Conservation (phyloP, 2,888 invertebrate genomes). For the Perdita meconis region DNA sequence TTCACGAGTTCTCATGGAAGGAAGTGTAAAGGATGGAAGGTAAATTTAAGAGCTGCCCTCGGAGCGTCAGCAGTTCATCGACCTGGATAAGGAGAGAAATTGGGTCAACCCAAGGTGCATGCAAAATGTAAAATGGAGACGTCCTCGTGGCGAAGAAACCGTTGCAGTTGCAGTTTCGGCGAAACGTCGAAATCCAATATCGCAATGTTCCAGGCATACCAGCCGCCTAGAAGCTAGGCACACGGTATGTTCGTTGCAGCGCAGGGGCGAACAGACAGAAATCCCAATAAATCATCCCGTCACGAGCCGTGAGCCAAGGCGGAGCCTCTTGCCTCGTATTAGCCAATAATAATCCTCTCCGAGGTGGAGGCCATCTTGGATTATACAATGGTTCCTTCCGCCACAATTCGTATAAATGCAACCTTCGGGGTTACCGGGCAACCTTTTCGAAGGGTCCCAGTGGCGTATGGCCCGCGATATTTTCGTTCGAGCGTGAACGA, state of each 20-base stretch:
- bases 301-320: constrained; percentile 86
- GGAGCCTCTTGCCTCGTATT: constrained; percentile 86
- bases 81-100: constrained; percentile 21
- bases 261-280: constrained; percentile 85
- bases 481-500: constrained; percentile 34
- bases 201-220: constrained; percentile 63
- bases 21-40: no score
- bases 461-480: constrained; percentile 66
- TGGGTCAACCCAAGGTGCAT: constrained; percentile 30
- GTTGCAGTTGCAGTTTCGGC: constrained; percentile 56
- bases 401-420: constrained; percentile 82
- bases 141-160: constrained; percentile 32
- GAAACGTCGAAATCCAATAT: constrained; percentile 70
- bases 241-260: constrained; percentile 80
- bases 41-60: no score
- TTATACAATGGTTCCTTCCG: constrained; percentile 85
- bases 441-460: constrained; percentile 77
- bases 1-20: no score
- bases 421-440: constrained; percentile 76
- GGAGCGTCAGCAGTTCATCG: no score
- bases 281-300: constrained; percentile 87
- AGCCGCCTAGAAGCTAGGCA: constrained; percentile 71
- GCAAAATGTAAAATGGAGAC: constrained; percentile 56
- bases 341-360: constrained; percentile 87
- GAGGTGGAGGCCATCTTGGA: constrained; percentile 86